Percentiles rank a stretch among this genome's conserved stretches.
These are phyloP conservation scores for Propithecus deckenii DNA, from an alignment of 2,797 vertebrate genomes.

Conservation along the genomic window DNA sequence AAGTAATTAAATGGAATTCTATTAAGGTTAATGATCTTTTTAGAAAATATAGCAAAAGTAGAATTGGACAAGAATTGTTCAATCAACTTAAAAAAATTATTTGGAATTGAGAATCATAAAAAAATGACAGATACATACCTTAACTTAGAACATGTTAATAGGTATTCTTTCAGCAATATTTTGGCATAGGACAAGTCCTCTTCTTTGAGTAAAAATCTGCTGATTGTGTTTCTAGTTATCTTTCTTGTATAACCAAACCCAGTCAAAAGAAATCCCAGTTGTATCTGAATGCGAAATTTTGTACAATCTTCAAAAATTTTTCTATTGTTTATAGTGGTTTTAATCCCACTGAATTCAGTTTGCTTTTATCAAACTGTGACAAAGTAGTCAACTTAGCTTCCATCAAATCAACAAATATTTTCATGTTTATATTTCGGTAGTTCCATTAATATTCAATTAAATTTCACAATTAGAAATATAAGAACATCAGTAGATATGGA, in stretches of 20 bases:
- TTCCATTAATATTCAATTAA: not conserved
- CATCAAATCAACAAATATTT: not conserved
- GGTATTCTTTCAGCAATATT: not conserved
- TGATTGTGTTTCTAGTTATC: not conserved
- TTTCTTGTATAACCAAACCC: not conserved
- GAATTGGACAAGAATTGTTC: not conserved
- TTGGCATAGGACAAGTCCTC: not conserved
- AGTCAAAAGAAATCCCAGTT: not conserved
- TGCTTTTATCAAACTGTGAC: not conserved
- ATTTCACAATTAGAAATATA: not conserved
- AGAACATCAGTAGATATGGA: not conserved
- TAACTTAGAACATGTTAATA: not conserved
- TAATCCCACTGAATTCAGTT: not conserved
- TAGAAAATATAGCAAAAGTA: not conserved
- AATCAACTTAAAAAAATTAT: not conserved
- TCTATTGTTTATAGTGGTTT: not conserved
- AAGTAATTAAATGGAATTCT: not conserved
- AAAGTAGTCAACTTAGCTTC: not conserved
- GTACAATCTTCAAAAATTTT: not conserved
- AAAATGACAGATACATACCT: not conserved
- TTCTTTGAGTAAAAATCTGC: not conserved
- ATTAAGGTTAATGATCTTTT: not conserved
- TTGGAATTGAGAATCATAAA: not conserved
- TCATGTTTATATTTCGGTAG: not conserved
- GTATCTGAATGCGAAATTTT: not conserved